Conservation (phyloP, 2,113 vertebrate genomes). For the Mastomys natalensis region DNA sequence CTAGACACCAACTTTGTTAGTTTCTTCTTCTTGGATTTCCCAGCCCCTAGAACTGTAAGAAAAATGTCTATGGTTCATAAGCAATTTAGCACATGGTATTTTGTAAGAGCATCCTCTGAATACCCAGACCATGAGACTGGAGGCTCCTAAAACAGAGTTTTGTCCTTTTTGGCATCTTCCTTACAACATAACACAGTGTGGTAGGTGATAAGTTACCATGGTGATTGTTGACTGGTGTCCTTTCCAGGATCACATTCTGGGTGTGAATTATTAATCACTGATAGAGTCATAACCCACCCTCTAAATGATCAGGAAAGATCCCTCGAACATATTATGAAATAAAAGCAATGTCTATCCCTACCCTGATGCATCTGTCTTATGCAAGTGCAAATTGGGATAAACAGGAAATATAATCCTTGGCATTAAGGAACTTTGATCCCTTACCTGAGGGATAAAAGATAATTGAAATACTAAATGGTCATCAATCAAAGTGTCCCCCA, state of each 20-base stretch:
- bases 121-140: not conserved
- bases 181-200: not conserved
- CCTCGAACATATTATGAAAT: not conserved
- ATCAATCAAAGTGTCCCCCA: not conserved
- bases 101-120: not conserved
- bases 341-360: not conserved
- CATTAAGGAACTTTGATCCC: not conserved
- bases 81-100: not conserved
- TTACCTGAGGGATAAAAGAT: not conserved
- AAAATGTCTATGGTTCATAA: not conserved
- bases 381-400: not conserved
- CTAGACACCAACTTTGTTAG: not conserved
- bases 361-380: not conserved
- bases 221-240: not conserved
- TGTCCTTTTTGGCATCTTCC: not conserved
- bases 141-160: constrained; percentile 1
- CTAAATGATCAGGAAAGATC: not conserved
- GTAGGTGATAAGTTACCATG: not conserved
- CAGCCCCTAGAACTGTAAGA: not conserved
- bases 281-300: not conserved
- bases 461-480: not conserved
- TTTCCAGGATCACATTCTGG: not conserved
- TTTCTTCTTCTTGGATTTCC: not conserved
- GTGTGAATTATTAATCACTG: not conserved
- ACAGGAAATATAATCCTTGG: not conserved